Evolutionary conservation across 2,797 vertebrate species (phyloP), one percentile per base, ranked within the genome.

Genomic region (Babyrousa celebensis): DNA sequence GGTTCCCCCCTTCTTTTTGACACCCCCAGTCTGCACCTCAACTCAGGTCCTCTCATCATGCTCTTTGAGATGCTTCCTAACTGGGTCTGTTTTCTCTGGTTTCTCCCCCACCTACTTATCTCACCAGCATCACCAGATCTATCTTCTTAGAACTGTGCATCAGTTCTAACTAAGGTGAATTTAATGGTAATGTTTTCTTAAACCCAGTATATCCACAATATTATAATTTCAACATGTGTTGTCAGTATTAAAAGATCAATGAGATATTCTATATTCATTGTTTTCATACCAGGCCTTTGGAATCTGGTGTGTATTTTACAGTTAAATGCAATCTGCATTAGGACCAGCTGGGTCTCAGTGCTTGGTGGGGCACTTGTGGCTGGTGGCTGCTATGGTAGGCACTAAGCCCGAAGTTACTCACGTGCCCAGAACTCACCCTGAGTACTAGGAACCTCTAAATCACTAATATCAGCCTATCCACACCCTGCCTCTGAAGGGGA

Each of bases 171-270:
- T 48, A 48, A 54, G 25, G 21, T 74, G 36, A 86, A 93, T 77
- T 93, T 86, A 75, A 72, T 56, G 43, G 43, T 78, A 79, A 56
- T 60, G 36, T 70, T 84, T 85, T 63, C 40, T 88, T 85, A 84
- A 93, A 48, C 58, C 16, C 54, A 32, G 0, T 63, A 32, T 87
- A 56, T 75, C 77, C 3, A 71, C 74, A 75, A 67, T 54, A 43
- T 20, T 89, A 54, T 74, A 12, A 74, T 84, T 70, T 96, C 43
- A 93, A 36, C 23, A 72, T 67, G 6, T 85, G 9, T 74, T 92
- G 70, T 79, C 20, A 88, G 63, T 88, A 29, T 27, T 29, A 54
- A 91, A 96, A 84, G 63, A 62, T 92, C 17, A 72, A 21, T 79
- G 25, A 74, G 25, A 11, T 82, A 58, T 32, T 60, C 72, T 60